Evolutionary conservation across 1,140 invertebrate genomes (phyloP).

Genomic region (Aphelenchoides avenae): DNA sequence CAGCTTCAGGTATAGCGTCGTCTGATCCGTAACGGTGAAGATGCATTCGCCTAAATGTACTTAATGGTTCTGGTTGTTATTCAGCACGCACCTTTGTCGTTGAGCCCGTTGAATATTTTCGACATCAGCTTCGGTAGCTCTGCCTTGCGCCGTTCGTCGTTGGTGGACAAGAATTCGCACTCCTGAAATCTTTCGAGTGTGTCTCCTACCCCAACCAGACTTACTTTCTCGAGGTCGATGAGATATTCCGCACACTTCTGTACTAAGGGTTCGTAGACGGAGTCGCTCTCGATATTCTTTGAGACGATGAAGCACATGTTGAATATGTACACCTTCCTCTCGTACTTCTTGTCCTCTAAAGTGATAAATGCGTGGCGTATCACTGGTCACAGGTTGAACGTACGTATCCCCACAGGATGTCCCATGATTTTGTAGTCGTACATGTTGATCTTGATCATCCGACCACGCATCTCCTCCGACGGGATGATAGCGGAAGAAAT

Average conservation of each 20-base stretch:
- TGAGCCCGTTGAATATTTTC: slow-evolving; percentile 46
- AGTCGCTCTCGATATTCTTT: slow-evolving; percentile 33
- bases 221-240: slow-evolving; percentile 48
- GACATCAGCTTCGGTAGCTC: slow-evolving; percentile 40
- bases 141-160: slow-evolving; percentile 24
- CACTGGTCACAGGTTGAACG: slow-evolving; percentile 3
- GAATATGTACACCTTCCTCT: slow-evolving; percentile 44
- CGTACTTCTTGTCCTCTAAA: slow-evolving; percentile 38
- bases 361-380: slow-evolving; percentile 3
- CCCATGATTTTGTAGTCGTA: slow-evolving; percentile 53
- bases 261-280: slow-evolving; percentile 57
- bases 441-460: slow-evolving; percentile 53
- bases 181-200: slow-evolving; percentile 31
- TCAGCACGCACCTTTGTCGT: slow-evolving; percentile 43
- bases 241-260: slow-evolving; percentile 57
- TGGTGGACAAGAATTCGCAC: slow-evolving; percentile 33
- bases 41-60: slow-evolving; percentile 56
- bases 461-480: slow-evolving; percentile 44
- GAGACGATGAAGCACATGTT: slow-evolving; percentile 55
- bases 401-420: slow-evolving; percentile 50
- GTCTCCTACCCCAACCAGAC: neutral
- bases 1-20: slow-evolving; percentile 51
- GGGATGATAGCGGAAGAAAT: slow-evolving; percentile 48
- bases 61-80: no score
- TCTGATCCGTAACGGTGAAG: slow-evolving; percentile 37